phyloP scores from a whole-genome alignment of 1,140 invertebrate genomes.

The Tetraneura akinire region DNA sequence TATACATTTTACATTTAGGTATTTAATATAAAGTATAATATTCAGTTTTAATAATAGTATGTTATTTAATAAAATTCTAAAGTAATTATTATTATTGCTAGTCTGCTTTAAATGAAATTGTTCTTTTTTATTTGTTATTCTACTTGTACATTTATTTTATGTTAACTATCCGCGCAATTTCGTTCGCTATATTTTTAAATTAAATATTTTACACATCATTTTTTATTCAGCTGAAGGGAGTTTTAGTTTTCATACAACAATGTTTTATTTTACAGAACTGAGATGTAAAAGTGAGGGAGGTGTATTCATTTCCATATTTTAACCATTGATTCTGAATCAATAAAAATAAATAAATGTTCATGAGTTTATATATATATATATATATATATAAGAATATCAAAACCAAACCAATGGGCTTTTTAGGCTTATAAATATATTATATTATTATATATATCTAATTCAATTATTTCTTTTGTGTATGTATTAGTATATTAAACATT shows the following conservation, averaged over 20 bases:
- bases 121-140: neutral
- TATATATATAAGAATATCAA: neutral
- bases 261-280: conserved; percentile 15
- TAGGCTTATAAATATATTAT: neutral
- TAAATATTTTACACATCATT: neutral
- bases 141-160: neutral
- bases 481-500: no score
- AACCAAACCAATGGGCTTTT: neutral
- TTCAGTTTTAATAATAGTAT: no score
- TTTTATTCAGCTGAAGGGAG: neutral
- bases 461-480: no score
- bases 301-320: conserved; percentile 28
- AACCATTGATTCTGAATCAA: conserved; percentile 27
- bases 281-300: neutral
- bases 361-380: neutral
- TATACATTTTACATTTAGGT: no score
- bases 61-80: no score
- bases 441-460: no score
- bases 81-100: neutral
- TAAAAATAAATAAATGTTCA: conserved; percentile 27
- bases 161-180: neutral
- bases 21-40: no score
- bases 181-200: conserved; percentile 11
- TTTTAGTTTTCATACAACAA: conserved; percentile 21
- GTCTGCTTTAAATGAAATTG: neutral